Percentiles rank a stretch among this genome's conserved stretches.
phyloP scores from a whole-genome alignment of 2,888 invertebrate genomes.

The Apodemia zela region DNA sequence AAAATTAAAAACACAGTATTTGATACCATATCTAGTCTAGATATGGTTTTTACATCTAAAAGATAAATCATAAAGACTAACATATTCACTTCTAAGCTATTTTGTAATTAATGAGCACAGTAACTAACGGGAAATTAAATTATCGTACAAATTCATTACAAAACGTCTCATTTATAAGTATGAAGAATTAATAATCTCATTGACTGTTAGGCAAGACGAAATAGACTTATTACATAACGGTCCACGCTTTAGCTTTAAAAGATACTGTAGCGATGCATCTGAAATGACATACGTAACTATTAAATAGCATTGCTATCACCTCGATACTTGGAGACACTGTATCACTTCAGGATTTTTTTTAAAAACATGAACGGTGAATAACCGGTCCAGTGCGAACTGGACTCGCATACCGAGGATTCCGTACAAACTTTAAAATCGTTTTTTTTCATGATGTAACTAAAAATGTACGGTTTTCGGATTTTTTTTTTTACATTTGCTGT shows the following conservation, averaged over 20 bases:
- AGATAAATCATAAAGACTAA: neutral
- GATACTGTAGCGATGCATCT: neutral
- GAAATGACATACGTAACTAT: neutral
- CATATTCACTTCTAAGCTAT: neutral
- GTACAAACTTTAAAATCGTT: too few species aligned
- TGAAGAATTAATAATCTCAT: constrained; percentile 15
- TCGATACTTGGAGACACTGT: too few species aligned
- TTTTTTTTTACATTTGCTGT: too few species aligned
- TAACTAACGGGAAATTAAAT: constrained; percentile 3
- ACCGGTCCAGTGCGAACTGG: too few species aligned
- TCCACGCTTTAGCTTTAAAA: constrained; percentile 3
- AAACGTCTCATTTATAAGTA: constrained; percentile 10
- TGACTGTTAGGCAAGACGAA: constrained; percentile 10
- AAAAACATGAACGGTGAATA: too few species aligned
- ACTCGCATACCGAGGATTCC: too few species aligned
- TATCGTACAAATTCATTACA: constrained; percentile 6
- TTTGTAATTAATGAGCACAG: neutral
- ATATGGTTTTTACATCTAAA: neutral
- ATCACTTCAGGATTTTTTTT: too few species aligned
- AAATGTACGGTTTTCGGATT: too few species aligned
- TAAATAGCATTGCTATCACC: too few species aligned
- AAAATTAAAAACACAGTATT: too few species aligned
- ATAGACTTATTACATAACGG: constrained; percentile 11
- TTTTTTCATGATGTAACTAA: too few species aligned
- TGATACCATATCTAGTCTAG: too few species aligned